These are phyloP conservation scores for Tenthredo amoena DNA, from an alignment of 2,888 invertebrate species.

Conservation along the genomic window DNA sequence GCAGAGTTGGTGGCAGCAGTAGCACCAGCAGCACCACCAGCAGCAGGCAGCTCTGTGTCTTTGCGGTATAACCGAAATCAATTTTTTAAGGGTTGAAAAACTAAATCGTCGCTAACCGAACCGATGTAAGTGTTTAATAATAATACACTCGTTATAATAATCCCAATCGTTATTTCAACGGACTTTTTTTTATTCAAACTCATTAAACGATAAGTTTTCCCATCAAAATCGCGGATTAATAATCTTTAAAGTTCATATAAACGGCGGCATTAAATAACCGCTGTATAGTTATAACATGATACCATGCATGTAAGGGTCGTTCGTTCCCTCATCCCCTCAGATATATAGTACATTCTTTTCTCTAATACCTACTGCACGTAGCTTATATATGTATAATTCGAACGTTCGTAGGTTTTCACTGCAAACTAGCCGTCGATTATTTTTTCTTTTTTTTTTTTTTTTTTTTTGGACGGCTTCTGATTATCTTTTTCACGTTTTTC, in stretches of 20 bases:
- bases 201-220: not conserved
- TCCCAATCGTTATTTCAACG: not conserved
- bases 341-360: not conserved
- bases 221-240: not conserved
- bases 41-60: conserved; percentile 28
- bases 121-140: conserved; percentile 17
- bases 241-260: not conserved
- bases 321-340: not conserved
- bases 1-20: conserved; percentile 70
- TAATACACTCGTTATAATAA: not conserved
- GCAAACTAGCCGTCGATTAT: not conserved
- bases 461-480: not conserved
- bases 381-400: not conserved
- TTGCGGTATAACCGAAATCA: conserved; percentile 12
- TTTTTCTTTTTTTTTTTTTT: not conserved
- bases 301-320: not conserved
- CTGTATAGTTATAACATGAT: not conserved
- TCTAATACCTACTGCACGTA: conserved; percentile 4
- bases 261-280: not conserved
- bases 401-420: not conserved
- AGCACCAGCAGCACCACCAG: conserved; percentile 22
- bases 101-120: not conserved
- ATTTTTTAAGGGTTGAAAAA: conserved; percentile 18
- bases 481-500: not conserved
- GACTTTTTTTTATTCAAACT: not conserved